Conservation (phyloP, 1,140 invertebrate genomes). For the Drosophila biarmipes region DNA sequence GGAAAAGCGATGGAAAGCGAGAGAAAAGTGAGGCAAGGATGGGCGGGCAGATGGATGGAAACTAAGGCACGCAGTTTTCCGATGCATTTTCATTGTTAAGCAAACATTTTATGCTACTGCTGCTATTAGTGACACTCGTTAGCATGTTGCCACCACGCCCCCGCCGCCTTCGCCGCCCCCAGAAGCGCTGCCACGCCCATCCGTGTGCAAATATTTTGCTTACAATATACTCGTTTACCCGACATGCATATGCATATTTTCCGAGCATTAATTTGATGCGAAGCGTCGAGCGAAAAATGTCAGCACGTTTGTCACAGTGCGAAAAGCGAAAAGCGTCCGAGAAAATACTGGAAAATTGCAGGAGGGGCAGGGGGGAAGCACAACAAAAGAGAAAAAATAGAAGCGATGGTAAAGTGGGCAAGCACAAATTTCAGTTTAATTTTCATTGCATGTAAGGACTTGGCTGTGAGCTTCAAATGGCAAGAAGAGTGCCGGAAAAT, state of each 20-base stretch:
- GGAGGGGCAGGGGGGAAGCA: background rate
- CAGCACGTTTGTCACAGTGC: constrained; percentile 48
- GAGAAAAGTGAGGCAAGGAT: too few relatives aligned
- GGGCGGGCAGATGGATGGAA: background rate
- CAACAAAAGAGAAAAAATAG: background rate
- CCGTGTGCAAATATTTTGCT: constrained; percentile 58
- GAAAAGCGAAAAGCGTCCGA: constrained; percentile 28
- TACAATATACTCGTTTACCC: constrained; percentile 61
- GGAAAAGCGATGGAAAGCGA: background rate
- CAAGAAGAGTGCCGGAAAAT: background rate
- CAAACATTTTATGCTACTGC: constrained; percentile 64
- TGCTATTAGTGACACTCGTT: constrained; percentile 67
- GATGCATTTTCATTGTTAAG: constrained; percentile 68
- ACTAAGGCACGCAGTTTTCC: constrained; percentile 62
- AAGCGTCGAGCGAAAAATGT: constrained; percentile 57
- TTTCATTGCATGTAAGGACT: constrained; percentile 18
- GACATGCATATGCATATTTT: constrained; percentile 70
- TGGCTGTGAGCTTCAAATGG: constrained; percentile 2
- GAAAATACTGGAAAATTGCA: constrained; percentile 21
- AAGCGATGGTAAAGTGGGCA: constrained; percentile 8
- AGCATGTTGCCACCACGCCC: constrained; percentile 43
- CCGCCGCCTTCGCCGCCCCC: background rate
- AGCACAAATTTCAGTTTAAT: constrained; percentile 26
- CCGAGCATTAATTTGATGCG: constrained; percentile 67
- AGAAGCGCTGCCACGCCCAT: background rate